Conservation (phyloP, 2,797 vertebrate species). For the Hyperoplus immaculatus region DNA sequence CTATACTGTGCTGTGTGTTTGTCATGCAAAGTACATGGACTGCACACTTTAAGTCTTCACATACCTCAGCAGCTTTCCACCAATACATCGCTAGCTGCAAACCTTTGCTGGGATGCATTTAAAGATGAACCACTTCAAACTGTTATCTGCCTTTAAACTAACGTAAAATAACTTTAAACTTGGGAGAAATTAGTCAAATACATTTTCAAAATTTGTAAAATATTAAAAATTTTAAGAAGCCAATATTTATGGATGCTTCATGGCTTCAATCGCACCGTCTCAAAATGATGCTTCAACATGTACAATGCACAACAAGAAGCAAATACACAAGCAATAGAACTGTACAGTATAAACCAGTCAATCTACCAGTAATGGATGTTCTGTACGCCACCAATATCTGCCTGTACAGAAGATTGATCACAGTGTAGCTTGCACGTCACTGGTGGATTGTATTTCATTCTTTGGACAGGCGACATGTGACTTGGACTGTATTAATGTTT, state of each 20-base stretch:
- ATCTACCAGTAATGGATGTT: conserved; percentile 1
- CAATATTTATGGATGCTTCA: background rate
- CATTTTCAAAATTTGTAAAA: conserved; percentile 7
- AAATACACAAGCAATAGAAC: background rate
- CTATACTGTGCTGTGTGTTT: conserved; percentile 50
- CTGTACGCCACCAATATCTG: conserved; percentile 23
- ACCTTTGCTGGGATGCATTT: conserved; percentile 36
- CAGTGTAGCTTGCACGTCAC: conserved; percentile 14
- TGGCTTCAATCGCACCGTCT: background rate
- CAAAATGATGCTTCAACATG: background rate
- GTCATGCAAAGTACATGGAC: conserved; percentile 62
- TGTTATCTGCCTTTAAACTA: conserved; percentile 3
- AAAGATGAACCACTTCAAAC: conserved; percentile 16
- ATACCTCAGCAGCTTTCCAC: conserved; percentile 58
- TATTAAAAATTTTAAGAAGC: conserved; percentile 5
- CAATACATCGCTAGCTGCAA: conserved; percentile 31
- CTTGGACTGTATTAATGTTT: conserved; percentile 26
- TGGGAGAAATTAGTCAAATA: background rate
- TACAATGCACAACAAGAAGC: background rate
- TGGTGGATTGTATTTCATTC: conserved; percentile 40
- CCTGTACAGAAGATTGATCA: conserved; percentile 46
- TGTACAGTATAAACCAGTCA: background rate
- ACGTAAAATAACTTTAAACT: background rate
- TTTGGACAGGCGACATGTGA: conserved; percentile 35
- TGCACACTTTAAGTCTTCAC: conserved; percentile 56